Evolutionary conservation across 2,888 invertebrate species (phyloP).

Genomic region (Melolontha melolontha): DNA sequence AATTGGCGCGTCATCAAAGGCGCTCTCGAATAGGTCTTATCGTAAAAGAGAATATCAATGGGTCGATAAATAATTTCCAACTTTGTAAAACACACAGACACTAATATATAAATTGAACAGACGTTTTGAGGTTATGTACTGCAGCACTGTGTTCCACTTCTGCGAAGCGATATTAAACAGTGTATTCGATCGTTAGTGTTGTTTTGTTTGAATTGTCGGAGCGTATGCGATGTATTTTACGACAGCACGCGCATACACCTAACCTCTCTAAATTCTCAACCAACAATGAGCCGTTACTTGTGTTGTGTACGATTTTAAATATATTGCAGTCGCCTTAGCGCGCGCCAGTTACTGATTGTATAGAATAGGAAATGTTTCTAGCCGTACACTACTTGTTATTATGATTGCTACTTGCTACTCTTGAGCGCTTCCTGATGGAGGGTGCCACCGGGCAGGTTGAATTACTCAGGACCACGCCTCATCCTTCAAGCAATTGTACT

Average conservation of each 20-base stretch:
- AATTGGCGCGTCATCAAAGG: constrained; percentile 38
- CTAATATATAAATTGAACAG: constrained; percentile 5
- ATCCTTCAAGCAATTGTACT: too few species aligned
- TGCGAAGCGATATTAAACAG: neutral
- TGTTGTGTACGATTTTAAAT: constrained; percentile 14
- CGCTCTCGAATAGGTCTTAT: constrained; percentile 21
- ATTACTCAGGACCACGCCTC: too few species aligned
- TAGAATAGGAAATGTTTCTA: neutral
- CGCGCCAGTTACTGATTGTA: constrained; percentile 13
- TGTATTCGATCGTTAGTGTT: constrained; percentile 25
- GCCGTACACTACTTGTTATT: too few species aligned
- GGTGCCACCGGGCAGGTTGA: too few species aligned
- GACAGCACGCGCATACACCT: constrained; percentile 1
- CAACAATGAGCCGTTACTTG: constrained; percentile 30
- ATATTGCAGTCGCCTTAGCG: neutral
- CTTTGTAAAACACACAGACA: constrained; percentile 28
- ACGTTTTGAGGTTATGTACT: constrained; percentile 27
- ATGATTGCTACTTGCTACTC: too few species aligned
- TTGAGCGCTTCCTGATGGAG: too few species aligned
- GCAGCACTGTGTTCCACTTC: constrained; percentile 27
- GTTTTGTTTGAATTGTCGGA: constrained; percentile 17
- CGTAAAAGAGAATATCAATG: neutral
- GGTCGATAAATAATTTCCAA: neutral
- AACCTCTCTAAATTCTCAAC: constrained; percentile 6
- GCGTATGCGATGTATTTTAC: constrained; percentile 24